These are phyloP conservation scores for Trachelipus rathkii DNA, from an alignment of 1,140 invertebrate species.

Conservation along the genomic window DNA sequence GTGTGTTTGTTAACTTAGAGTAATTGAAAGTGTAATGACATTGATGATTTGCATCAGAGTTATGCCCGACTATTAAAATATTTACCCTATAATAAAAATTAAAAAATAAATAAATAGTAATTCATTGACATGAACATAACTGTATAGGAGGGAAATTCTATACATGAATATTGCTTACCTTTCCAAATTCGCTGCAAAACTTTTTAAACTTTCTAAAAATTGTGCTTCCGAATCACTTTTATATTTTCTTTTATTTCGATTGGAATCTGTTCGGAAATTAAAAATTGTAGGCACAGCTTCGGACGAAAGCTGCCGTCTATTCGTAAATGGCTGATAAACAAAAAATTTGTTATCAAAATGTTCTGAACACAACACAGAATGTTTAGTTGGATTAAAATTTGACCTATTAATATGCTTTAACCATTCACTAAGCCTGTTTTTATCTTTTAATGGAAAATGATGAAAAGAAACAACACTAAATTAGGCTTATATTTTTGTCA, in stretches of 20 bases:
- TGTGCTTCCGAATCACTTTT: not conserved
- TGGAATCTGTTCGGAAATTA: not conserved
- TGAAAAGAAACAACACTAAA: too few relatives aligned
- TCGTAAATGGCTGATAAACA: constrained; percentile 10
- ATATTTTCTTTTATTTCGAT: constrained; percentile 6
- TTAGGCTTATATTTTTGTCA: too few relatives aligned
- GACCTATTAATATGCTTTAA: not conserved
- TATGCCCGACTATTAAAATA: too few relatives aligned
- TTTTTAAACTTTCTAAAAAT: not conserved
- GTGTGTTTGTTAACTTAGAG: too few relatives aligned
- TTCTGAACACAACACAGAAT: not conserved
- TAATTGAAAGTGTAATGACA: too few relatives aligned
- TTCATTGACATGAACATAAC: too few relatives aligned
- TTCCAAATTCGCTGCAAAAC: too few relatives aligned
- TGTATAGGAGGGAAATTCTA: too few relatives aligned
- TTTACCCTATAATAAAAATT: too few relatives aligned
- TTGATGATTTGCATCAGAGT: too few relatives aligned
- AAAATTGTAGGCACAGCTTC: constrained; percentile 6
- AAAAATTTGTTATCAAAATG: constrained; percentile 2
- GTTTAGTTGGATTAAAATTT: constrained; percentile 10
- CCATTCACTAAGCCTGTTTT: constrained; percentile 1
- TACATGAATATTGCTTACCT: too few relatives aligned
- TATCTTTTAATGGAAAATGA: not conserved
- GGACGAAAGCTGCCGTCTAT: constrained; percentile 2
- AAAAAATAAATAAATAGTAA: too few relatives aligned